phyloP scores from a whole-genome alignment of 1,140 invertebrate genomes.

The Marisa cornuarietis region DNA sequence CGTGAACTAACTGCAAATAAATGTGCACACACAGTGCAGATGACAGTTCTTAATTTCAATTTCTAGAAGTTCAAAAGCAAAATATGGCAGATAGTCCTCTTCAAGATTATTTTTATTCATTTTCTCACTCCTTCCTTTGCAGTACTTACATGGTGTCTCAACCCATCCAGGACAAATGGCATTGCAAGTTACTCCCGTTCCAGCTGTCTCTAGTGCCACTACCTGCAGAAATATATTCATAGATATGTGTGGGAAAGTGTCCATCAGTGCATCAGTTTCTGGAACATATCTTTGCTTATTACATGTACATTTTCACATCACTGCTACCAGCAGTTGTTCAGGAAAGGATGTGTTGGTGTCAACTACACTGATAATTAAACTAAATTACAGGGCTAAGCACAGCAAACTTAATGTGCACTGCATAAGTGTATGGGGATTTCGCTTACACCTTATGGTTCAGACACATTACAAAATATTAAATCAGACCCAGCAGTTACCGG shows the following conservation, averaged over 20 bases:
- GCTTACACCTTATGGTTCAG: background rate
- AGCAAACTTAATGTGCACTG: no score
- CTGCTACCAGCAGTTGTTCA: background rate
- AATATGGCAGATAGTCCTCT: background rate
- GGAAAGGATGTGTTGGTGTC: no score
- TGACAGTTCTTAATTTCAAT: no score
- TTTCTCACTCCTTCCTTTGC: background rate
- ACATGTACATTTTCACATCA: background rate
- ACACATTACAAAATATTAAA: background rate
- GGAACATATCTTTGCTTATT: no score
- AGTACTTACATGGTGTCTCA: conserved; percentile 56
- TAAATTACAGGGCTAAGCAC: no score
- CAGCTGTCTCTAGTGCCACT: conserved; percentile 57
- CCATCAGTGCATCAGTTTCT: no score
- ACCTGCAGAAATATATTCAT: conserved; percentile 27
- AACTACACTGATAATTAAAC: no score
- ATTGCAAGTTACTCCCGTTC: conserved; percentile 61
- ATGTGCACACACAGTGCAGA: no score
- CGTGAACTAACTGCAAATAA: background rate
- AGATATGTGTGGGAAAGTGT: background rate
- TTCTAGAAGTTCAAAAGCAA: background rate
- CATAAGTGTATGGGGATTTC: no score
- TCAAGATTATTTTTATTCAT: background rate
- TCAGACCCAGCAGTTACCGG: background rate
- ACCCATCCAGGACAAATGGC: conserved; percentile 64